Evolutionary conservation across 2,113 vertebrate species (phyloP), one percentile per base, ranked within the genome.

Genomic region (Phalacrocorax pelagicus): DNA sequence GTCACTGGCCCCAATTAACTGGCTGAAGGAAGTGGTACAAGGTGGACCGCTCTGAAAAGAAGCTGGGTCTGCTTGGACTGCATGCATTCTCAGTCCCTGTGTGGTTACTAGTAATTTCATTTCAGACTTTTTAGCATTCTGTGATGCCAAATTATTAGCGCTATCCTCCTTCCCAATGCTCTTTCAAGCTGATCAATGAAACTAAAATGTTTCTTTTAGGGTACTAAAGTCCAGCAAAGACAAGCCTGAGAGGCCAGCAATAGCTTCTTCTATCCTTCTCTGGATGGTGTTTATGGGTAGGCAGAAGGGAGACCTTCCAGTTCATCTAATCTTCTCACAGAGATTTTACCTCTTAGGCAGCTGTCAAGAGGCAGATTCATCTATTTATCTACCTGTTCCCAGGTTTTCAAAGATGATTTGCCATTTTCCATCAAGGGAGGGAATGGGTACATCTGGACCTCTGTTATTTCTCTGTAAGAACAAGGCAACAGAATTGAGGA

Each of bases 281-380:
- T 51, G 38, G 38, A 38, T 67, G 49, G 10, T 2, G 2, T 75
- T 71, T 0, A 0, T 59, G 38, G 29, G 24, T 54, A 63, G n/a
- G 54, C 75, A 47, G 44, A 94, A 91, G 51, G 29, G 29, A 79
- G 14, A 3, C 9, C 29, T 85, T 84, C 36, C 51, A 67, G 24
- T 51, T 87, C 32, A 42, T 87, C 15, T 91, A 7, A 54, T 70
- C 22, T 90, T 81, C 74, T 91, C 51, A 11, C 14, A 55, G 21
- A 59, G 20, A n/a, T 74, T 75, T 80, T 79, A 40, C 18, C 40
- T 88, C 44, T 40, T 42, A 79, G 78, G 46, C 30, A 77, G 21
- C 75, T 75, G 26, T 7, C 6, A 78, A 92, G 44, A n/a, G 36
- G 51, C 15, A 90, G 61, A 23, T 94, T 65, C 4, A 1, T 57